A percentile compares a stretch with the other conserved stretches of the same genome.
phyloP scores from a whole-genome alignment of 1,140 invertebrate genomes.

The Phocides pigmalion region DNA sequence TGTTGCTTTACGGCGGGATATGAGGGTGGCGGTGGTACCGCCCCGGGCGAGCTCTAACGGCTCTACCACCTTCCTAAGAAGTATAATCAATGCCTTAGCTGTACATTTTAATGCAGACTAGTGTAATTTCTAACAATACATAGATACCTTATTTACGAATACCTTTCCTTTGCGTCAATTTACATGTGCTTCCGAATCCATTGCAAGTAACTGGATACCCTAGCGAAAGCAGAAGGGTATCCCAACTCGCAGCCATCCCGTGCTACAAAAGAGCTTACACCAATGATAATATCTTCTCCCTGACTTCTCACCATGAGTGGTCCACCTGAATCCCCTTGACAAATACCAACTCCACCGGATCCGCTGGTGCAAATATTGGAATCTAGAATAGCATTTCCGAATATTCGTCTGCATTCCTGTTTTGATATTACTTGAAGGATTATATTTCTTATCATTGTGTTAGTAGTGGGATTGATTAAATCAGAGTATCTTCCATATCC shows the following conservation, averaged over 20 bases:
- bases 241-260: slow-evolving; percentile 52
- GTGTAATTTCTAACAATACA: too few relatives aligned
- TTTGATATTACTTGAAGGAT: slow-evolving; percentile 50
- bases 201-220: slow-evolving; percentile 48
- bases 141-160: too few relatives aligned
- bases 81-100: too few relatives aligned
- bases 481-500: slow-evolving; percentile 65
- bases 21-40: too few relatives aligned
- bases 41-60: too few relatives aligned
- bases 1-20: too few relatives aligned
- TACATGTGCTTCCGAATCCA: slow-evolving; percentile 53
- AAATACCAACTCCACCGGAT: slow-evolving; percentile 58
- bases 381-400: slow-evolving; percentile 47
- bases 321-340: slow-evolving; percentile 65
- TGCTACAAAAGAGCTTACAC: slow-evolving; percentile 64
- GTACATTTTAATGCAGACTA: too few relatives aligned
- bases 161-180: slow-evolving; percentile 22
- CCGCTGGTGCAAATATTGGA: slow-evolving; percentile 64
- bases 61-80: too few relatives aligned
- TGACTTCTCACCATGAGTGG: slow-evolving; percentile 46
- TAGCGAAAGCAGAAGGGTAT: slow-evolving; percentile 57
- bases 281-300: slow-evolving; percentile 51
- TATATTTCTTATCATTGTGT: slow-evolving; percentile 53
- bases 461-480: slow-evolving; percentile 43
- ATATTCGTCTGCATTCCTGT: slow-evolving; percentile 44